Evolutionary conservation across 92 coral and sea anemone species (phyloP).

Genomic region (Palythoa grandiflora): DNA sequence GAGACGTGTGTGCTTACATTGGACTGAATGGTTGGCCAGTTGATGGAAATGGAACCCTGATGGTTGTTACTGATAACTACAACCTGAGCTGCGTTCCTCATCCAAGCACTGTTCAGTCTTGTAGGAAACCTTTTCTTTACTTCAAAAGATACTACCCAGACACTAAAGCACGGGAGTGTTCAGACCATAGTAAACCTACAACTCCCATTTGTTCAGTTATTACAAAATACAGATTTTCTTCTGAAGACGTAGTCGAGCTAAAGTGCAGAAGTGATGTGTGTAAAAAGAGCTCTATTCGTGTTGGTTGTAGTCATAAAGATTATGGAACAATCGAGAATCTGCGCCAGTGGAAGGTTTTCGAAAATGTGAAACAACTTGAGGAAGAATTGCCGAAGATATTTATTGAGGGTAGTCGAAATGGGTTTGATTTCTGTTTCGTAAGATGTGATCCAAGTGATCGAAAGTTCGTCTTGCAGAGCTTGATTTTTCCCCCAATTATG

Average conservation of each 20-base stretch:
- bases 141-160: constrained; percentile 60
- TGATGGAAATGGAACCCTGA: constrained; percentile 29
- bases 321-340: constrained; percentile 71
- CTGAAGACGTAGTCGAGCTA: constrained; percentile 55
- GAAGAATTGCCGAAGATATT: constrained; percentile 64
- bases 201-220: constrained; percentile 72
- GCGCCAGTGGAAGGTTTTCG: constrained; percentile 65
- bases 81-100: constrained; percentile 71
- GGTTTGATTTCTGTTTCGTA: constrained; percentile 81
- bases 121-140: constrained; percentile 67
- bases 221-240: constrained; percentile 60
- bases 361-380: constrained; percentile 59
- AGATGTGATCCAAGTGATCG: constrained; percentile 60
- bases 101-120: constrained; percentile 53
- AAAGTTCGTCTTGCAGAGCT: constrained; percentile 59
- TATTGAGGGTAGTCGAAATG: constrained; percentile 58
- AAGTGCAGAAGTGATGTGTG: constrained; percentile 71
- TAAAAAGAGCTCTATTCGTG: constrained; percentile 49
- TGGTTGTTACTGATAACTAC: not conserved
- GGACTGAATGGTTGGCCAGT: constrained; percentile 36
- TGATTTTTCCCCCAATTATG: constrained; percentile 87
- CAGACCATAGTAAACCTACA: constrained; percentile 2
- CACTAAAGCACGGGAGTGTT: constrained; percentile 62
- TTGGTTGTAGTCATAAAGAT: constrained; percentile 76
- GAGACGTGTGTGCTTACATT: constrained; percentile 24